Percentiles rank a stretch among this genome's conserved stretches.
These are phyloP conservation scores for Seriola rivoliana DNA, from an alignment of 2,113 vertebrate genomes.

Conservation along the genomic window DNA sequence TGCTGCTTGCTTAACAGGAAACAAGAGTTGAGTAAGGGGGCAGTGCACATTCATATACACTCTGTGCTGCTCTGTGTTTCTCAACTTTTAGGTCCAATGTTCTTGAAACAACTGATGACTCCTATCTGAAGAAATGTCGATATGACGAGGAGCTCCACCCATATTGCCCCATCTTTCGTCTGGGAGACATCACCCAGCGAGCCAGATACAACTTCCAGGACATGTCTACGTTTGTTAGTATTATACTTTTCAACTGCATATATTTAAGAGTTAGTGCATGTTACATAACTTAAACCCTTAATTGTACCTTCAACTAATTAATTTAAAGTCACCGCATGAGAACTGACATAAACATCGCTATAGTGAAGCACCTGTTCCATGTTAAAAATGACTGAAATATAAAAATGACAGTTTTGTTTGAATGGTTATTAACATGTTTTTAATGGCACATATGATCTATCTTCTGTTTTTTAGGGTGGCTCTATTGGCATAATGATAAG, in stretches of 20 bases:
- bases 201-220: conserved; percentile 88
- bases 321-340: background rate
- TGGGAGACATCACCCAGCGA: conserved; percentile 87
- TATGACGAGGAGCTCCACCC: conserved; percentile 82
- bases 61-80: background rate
- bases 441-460: background rate
- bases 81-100: conserved; percentile 88
- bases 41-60: background rate
- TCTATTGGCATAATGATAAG: conserved; percentile 92
- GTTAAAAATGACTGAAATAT: no score
- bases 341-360: background rate
- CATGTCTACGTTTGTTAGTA: conserved; percentile 86
- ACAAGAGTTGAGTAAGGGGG: background rate
- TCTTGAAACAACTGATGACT: conserved; percentile 76
- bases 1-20: background rate
- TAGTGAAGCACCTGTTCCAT: no score
- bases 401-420: background rate
- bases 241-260: background rate
- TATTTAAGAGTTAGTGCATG: background rate
- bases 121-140: conserved; percentile 88
- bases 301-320: background rate
- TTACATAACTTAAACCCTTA: background rate
- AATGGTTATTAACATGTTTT: background rate
- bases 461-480: conserved; percentile 85
- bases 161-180: conserved; percentile 93